Conservation (phyloP, 2,888 invertebrate species). For the Brachypalpus laphriformis region DNA sequence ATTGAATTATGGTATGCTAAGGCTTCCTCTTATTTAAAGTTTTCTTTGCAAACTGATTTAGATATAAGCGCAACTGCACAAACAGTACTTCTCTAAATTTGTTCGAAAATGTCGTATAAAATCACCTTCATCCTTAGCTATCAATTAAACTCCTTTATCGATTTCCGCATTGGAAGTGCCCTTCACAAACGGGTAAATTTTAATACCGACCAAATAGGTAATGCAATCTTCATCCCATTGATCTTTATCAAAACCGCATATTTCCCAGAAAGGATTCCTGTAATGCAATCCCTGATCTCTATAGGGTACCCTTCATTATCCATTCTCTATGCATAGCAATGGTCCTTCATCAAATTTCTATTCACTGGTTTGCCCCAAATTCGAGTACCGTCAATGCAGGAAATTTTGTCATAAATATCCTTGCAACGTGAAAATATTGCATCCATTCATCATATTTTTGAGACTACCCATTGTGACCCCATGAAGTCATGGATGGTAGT, state of each 20-base stretch:
- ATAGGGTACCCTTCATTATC: conserved; percentile 47
- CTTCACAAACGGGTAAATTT: neutral
- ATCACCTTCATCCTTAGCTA: neutral
- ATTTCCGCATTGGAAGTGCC: neutral
- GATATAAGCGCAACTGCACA: too few species aligned
- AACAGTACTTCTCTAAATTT: too few species aligned
- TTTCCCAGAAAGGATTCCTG: conserved; percentile 23
- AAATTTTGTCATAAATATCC: conserved; percentile 69
- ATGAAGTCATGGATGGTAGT: conserved; percentile 10
- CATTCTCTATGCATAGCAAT: conserved; percentile 13
- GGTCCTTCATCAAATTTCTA: conserved; percentile 50
- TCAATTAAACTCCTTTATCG: neutral
- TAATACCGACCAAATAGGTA: neutral
- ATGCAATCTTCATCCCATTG: conserved; percentile 15
- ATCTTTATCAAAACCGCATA: conserved; percentile 34
- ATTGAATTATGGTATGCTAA: too few species aligned
- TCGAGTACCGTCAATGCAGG: conserved; percentile 64
- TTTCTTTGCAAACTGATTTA: too few species aligned
- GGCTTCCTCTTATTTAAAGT: too few species aligned
- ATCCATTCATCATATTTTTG: conserved; percentile 64
- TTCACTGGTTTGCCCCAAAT: conserved; percentile 56
- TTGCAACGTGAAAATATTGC: conserved; percentile 66
- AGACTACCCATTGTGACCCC: conserved; percentile 50
- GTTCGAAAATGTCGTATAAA: too few species aligned
- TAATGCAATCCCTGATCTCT: conserved; percentile 51